Percentiles rank a stretch among this genome's conserved stretches.
Evolutionary conservation across 2,797 vertebrate genomes (phyloP).

Genomic region (Pipistrellus nathusii): DNA sequence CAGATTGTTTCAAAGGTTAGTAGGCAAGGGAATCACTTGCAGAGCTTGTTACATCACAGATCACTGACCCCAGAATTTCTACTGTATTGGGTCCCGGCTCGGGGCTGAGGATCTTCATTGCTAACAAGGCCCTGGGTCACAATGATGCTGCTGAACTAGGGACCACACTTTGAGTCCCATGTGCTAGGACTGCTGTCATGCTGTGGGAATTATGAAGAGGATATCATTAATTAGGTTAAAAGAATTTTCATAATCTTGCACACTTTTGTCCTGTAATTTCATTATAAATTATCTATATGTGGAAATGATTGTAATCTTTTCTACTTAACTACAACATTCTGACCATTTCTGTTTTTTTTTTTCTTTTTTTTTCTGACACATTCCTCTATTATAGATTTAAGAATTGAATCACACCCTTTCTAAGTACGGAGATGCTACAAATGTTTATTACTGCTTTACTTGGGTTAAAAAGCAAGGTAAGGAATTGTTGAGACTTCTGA

Average conservation of each 20-base stretch:
- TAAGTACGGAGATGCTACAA: not conserved
- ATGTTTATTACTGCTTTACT: not conserved
- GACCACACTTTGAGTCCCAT: not conserved
- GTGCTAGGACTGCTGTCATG: not conserved
- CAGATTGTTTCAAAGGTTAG: not conserved
- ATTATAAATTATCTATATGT: not conserved
- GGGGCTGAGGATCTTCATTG: not conserved
- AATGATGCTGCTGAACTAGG: not conserved
- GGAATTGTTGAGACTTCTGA: not conserved
- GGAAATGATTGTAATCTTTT: conserved; percentile 27
- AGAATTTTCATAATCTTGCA: not conserved
- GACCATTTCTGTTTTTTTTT: not conserved
- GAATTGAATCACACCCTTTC: not conserved
- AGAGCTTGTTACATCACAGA: not conserved
- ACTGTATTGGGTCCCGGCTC: not conserved
- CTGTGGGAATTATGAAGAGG: not conserved
- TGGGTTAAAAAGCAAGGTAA: conserved; percentile 7
- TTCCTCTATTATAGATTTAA: not conserved
- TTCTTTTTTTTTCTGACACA: not conserved
- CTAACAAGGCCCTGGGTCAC: not conserved
- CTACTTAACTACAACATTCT: not conserved
- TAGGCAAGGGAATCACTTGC: not conserved
- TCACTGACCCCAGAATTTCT: not conserved
- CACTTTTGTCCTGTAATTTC: conserved; percentile 26
- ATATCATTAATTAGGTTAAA: not conserved